phyloP scores from a whole-genome alignment of 2,888 invertebrate genomes.

The Caenorhabditis sp. region DNA sequence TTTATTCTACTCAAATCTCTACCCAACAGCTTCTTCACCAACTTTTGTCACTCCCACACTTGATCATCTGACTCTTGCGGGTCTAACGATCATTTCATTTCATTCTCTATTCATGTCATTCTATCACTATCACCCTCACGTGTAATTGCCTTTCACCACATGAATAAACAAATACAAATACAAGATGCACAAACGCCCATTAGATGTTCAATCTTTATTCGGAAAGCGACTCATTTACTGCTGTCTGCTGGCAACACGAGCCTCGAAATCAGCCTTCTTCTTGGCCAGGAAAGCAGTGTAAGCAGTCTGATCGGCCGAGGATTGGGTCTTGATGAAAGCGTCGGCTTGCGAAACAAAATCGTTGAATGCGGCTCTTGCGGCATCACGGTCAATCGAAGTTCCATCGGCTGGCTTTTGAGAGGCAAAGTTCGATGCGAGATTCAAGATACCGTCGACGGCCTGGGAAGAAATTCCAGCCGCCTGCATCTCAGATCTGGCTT shows the following conservation, averaged over 20 bases:
- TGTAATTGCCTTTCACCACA: too few species aligned
- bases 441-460: constrained; percentile 4
- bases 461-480: constrained; percentile 2
- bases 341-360: constrained; percentile 1
- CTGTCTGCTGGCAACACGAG: constrained; percentile 5
- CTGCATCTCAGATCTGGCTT: constrained; percentile 25
- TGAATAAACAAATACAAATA: too few species aligned
- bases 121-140: too few species aligned
- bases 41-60: too few species aligned
- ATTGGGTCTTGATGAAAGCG: constrained; percentile 11
- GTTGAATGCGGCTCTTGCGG: constrained; percentile 10
- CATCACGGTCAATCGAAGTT: constrained; percentile 4
- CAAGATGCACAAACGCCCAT: not conserved
- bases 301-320: constrained; percentile 17
- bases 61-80: too few species aligned
- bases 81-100: too few species aligned
- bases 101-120: too few species aligned
- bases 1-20: too few species aligned
- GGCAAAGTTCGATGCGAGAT: constrained; percentile 7
- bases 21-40: too few species aligned
- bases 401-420: constrained; percentile 16
- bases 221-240: not conserved
- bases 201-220: not conserved
- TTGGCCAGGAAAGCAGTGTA: not conserved
- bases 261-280: constrained; percentile 19